These are phyloP conservation scores for Fregetta grallaria DNA, from an alignment of 2,113 vertebrate genomes.

Conservation along the genomic window DNA sequence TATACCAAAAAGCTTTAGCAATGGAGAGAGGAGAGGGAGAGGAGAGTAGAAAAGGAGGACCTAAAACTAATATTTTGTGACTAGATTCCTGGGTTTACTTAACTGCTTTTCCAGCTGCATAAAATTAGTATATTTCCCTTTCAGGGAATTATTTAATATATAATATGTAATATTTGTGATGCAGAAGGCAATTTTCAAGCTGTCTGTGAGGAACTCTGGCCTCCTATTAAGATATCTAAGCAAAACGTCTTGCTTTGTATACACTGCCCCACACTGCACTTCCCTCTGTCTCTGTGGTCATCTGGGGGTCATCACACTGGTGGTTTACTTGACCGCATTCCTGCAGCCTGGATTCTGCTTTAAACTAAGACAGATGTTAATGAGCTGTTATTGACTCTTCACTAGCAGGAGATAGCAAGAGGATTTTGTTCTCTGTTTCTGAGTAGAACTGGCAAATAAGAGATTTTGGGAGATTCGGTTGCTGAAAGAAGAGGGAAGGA, in stretches of 20 bases:
- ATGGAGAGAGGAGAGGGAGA: background rate
- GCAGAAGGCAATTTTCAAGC: conserved; percentile 23
- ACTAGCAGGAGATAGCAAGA: background rate
- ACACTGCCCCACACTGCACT: background rate
- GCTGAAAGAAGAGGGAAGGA: background rate
- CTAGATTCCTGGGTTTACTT: background rate
- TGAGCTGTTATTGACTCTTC: background rate
- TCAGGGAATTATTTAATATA: no score
- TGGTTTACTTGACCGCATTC: conserved; percentile 36
- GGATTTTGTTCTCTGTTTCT: background rate
- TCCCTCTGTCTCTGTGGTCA: background rate
- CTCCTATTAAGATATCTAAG: background rate
- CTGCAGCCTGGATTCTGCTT: background rate
- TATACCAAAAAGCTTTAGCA: background rate
- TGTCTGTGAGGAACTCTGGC: background rate
- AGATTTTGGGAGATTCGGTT: background rate
- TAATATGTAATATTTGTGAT: conserved; percentile 37
- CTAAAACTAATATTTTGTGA: background rate
- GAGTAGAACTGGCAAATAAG: background rate
- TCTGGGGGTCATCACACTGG: background rate
- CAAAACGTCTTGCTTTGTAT: background rate
- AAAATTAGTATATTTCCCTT: background rate
- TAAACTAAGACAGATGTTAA: conserved; percentile 40
- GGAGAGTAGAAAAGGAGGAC: background rate
- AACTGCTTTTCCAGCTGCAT: background rate